Evolutionary conservation across 2,888 invertebrate genomes (phyloP).

Genomic region (Thysanoteuthis rhombus): DNA sequence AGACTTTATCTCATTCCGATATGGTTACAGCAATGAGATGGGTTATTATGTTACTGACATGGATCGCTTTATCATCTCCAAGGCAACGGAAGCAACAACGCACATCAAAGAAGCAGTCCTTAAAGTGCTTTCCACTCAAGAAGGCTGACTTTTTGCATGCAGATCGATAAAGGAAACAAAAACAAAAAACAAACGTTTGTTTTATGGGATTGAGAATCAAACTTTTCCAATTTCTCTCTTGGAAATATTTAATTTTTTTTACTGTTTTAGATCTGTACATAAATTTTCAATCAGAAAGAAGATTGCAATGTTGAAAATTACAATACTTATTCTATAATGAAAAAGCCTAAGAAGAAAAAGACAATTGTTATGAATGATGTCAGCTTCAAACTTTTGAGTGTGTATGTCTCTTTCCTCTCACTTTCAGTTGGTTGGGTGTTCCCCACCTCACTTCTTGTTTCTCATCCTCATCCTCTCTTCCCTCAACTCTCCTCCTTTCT

Average conservation of each 20-base stretch:
- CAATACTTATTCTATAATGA: not conserved
- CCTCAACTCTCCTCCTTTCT: no score
- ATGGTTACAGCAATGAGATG: constrained; percentile 73
- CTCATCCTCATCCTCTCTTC: not conserved
- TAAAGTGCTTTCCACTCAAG: constrained; percentile 68
- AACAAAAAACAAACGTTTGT: not conserved
- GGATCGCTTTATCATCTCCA: constrained; percentile 90
- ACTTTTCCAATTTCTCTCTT: not conserved
- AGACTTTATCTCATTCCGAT: constrained; percentile 96
- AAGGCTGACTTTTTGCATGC: constrained; percentile 46
- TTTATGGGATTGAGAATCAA: not conserved
- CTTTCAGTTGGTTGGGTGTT: not conserved
- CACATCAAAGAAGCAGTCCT: constrained; percentile 89
- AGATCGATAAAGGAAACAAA: not conserved
- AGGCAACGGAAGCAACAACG: constrained; percentile 89
- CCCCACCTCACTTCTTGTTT: not conserved
- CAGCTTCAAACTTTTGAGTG: not conserved
- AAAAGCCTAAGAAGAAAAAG: not conserved
- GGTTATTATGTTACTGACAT: constrained; percentile 83
- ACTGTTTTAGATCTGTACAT: not conserved
- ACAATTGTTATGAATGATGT: not conserved
- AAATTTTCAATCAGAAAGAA: not conserved
- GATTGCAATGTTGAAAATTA: not conserved
- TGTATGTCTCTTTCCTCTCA: not conserved
- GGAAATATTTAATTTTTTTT: not conserved